phyloP scores from a whole-genome alignment of 92 coral and sea anemone species.

The Bergia sp. region DNA sequence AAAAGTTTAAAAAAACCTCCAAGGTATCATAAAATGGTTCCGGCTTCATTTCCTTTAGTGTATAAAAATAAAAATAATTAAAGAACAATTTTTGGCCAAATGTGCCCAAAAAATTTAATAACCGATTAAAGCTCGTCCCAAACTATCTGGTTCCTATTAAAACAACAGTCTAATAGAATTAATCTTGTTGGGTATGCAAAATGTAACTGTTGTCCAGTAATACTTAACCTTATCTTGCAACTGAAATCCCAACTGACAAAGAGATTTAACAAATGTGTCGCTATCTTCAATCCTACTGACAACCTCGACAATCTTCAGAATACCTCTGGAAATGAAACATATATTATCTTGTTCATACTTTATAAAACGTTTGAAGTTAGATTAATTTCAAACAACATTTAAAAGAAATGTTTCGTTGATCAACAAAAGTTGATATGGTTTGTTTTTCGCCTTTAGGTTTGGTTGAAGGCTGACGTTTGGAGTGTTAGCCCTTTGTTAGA shows the following conservation, averaged over 20 bases:
- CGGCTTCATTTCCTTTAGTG: too few relatives aligned
- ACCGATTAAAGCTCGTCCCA: too few relatives aligned
- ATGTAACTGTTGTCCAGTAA: neutral
- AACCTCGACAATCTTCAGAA: slow-evolving; percentile 93
- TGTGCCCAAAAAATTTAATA: too few relatives aligned
- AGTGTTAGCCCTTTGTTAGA: too few relatives aligned
- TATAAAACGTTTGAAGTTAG: neutral
- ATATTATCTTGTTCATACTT: neutral
- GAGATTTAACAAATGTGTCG: slow-evolving; percentile 64
- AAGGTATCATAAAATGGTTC: too few relatives aligned
- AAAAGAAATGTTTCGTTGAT: too few relatives aligned
- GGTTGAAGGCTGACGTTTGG: too few relatives aligned
- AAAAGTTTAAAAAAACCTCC: too few relatives aligned
- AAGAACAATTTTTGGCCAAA: too few relatives aligned
- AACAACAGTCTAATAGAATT: neutral
- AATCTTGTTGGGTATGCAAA: neutral
- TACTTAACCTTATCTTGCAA: slow-evolving; percentile 63
- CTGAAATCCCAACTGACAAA: slow-evolving; percentile 79
- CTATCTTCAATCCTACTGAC: slow-evolving; percentile 83
- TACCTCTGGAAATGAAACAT: slow-evolving; percentile 65
- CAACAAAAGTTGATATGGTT: too few relatives aligned
- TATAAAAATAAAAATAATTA: too few relatives aligned
- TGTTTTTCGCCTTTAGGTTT: too few relatives aligned
- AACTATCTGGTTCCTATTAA: neutral
- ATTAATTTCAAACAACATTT: neutral